Percentiles rank a stretch among this genome's conserved stretches.
Conservation (phyloP, 2,888 invertebrate genomes). For the Netelia virgata region DNA sequence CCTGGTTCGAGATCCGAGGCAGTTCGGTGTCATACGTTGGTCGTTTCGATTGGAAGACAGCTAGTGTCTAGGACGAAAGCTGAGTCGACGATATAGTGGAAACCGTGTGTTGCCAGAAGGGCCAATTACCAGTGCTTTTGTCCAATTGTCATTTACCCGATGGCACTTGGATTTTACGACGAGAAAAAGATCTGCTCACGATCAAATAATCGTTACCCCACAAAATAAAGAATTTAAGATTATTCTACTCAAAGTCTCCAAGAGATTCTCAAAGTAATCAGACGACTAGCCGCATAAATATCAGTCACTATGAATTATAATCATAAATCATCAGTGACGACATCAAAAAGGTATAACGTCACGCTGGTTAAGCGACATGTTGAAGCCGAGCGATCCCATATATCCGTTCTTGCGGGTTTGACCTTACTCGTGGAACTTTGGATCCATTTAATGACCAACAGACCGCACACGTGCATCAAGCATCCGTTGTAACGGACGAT, state of each 20-base stretch:
- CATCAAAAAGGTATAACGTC: constrained; percentile 10
- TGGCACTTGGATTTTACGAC: no score
- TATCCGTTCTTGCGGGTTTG: not conserved
- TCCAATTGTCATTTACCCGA: no score
- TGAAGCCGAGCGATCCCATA: constrained; percentile 4
- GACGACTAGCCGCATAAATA: no score
- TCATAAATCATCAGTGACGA: constrained; percentile 2
- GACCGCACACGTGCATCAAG: constrained; percentile 38
- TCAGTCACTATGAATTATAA: not conserved
- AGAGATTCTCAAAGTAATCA: no score
- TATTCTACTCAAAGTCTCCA: no score
- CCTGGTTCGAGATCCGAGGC: constrained; percentile 1
- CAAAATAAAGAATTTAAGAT: no score
- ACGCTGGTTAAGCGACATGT: constrained; percentile 2
- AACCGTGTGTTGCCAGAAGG: not conserved
- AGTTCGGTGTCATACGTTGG: constrained; percentile 20
- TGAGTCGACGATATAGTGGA: not conserved
- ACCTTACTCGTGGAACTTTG: constrained; percentile 9
- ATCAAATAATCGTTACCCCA: no score
- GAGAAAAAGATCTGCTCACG: no score
- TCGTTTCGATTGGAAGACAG: constrained; percentile 26
- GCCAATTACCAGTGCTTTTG: not conserved
- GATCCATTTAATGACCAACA: constrained; percentile 35
- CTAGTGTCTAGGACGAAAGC: not conserved
- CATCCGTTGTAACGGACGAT: constrained; percentile 21